A percentile compares a stretch with the other conserved stretches of the same genome.
Evolutionary conservation across 2,888 invertebrate genomes (phyloP).

Genomic region (Chymomyza amoena): DNA sequence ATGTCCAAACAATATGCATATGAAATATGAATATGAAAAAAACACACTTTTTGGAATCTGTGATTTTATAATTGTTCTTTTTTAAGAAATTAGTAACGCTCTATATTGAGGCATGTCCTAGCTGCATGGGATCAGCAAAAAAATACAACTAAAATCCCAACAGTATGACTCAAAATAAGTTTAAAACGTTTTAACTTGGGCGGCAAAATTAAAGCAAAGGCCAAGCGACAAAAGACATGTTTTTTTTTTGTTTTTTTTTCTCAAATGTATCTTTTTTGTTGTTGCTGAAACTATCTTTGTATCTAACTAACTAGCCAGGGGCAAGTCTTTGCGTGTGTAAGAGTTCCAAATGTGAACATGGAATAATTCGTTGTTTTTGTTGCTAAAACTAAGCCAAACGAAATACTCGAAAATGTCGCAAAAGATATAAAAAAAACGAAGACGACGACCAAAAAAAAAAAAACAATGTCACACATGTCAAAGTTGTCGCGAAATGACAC

Average conservation of each 20-base stretch:
- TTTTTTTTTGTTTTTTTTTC: neutral
- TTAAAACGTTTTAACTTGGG: neutral
- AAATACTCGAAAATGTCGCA: slow-evolving; percentile 68
- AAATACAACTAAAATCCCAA: neutral
- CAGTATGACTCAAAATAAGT: neutral
- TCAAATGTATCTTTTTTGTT: slow-evolving; percentile 20
- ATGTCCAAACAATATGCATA: slow-evolving; percentile 57
- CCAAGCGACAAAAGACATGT: slow-evolving; percentile 20
- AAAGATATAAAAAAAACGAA: slow-evolving; percentile 32
- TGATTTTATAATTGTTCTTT: slow-evolving; percentile 7
- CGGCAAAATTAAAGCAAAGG: slow-evolving; percentile 26
- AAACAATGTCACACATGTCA: slow-evolving; percentile 76
- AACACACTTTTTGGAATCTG: slow-evolving; percentile 13
- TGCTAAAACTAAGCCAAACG: slow-evolving; percentile 31
- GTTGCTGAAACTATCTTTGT: neutral
- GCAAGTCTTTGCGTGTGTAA: slow-evolving; percentile 42
- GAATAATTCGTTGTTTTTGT: slow-evolving; percentile 58
- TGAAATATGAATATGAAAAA: slow-evolving; percentile 44
- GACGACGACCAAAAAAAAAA: slow-evolving; percentile 26
- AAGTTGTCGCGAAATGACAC: slow-evolving; percentile 75
- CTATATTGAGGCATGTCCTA: slow-evolving; percentile 33
- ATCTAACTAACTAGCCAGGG: slow-evolving; percentile 51
- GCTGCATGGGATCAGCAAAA: neutral
- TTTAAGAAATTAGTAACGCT: slow-evolving; percentile 52
- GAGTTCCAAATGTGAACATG: slow-evolving; percentile 54